These are phyloP conservation scores for Argya squamiceps DNA, from an alignment of 2,797 vertebrate genomes.

Conservation along the genomic window DNA sequence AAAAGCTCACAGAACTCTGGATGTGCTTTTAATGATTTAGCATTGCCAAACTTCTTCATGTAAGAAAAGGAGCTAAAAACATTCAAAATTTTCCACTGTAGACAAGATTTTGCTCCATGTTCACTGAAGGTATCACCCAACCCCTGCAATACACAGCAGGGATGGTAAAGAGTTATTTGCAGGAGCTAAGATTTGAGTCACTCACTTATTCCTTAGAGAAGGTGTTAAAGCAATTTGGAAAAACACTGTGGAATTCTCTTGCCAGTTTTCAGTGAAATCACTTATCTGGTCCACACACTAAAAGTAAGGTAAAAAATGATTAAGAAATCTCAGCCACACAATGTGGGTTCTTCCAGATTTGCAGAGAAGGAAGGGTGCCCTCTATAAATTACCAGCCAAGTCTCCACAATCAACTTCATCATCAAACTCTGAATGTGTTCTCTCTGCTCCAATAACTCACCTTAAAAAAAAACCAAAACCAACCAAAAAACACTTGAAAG, in stretches of 20 bases:
- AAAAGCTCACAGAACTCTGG: not conserved
- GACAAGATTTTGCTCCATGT: not conserved
- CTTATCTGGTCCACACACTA: not conserved
- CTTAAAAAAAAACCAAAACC: not conserved
- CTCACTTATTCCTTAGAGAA: not conserved
- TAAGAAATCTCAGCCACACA: not conserved
- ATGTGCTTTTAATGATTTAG: not conserved
- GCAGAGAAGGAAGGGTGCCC: not conserved
- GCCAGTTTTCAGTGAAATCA: not conserved
- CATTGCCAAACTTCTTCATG: not conserved
- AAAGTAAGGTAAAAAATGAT: not conserved
- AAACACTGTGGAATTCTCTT: not conserved
- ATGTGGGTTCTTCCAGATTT: not conserved
- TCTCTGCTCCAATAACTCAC: not conserved
- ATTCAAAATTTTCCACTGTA: not conserved
- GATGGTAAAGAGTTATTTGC: not conserved
- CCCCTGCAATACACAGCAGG: not conserved
- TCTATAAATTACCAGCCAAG: not conserved
- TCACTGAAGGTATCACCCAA: not conserved
- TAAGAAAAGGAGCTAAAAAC: not conserved
- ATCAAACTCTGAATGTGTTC: not conserved
- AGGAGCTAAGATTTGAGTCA: not conserved
- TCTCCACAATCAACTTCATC: not conserved
- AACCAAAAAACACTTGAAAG: not conserved
- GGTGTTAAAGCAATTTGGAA: not conserved